Conservation (phyloP, 2,797 vertebrate genomes). For the Cirrhinus mrigala region DNA sequence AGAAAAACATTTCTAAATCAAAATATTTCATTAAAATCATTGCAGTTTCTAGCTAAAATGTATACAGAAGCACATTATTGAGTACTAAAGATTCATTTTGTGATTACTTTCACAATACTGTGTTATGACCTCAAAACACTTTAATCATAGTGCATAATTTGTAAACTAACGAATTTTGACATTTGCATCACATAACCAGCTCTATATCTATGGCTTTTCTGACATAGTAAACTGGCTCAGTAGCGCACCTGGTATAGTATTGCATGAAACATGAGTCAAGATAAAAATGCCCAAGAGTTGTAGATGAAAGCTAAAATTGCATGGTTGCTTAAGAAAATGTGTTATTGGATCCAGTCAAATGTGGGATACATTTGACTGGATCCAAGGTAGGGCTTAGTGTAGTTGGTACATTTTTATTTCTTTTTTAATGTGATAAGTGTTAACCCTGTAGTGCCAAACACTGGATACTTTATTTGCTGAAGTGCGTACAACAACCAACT, state of each 20-base stretch:
- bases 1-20: neutral
- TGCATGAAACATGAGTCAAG: neutral
- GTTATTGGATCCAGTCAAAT: no score
- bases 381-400: neutral
- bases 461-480: neutral
- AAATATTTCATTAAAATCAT: neutral
- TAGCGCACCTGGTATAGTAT: neutral
- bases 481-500: neutral
- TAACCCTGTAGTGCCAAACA: neutral
- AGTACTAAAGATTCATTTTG: no score
- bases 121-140: neutral
- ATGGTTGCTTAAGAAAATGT: neutral
- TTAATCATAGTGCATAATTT: neutral
- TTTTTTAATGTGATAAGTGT: neutral
- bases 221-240: neutral
- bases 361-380: neutral
- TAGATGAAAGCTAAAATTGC: neutral
- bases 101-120: no score
- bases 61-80: no score
- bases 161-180: neutral
- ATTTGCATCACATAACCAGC: neutral
- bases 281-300: neutral
- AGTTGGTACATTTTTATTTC: neutral
- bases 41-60: neutral
- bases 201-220: neutral